Percentiles rank a stretch among this genome's conserved stretches.
These are phyloP conservation scores for Bellardia pandia DNA, from an alignment of 2,888 invertebrate genomes.

Conservation along the genomic window DNA sequence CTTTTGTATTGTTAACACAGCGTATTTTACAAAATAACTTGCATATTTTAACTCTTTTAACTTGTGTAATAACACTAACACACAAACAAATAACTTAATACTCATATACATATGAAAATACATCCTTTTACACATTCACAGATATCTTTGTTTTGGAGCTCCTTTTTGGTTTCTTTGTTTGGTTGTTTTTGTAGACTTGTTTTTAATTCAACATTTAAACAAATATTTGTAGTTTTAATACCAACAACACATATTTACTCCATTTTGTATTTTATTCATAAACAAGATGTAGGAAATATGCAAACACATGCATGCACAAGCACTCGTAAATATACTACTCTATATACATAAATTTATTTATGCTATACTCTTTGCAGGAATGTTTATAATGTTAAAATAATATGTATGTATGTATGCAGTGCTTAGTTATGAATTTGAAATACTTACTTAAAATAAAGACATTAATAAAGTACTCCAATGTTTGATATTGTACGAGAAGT, in stretches of 20 bases:
- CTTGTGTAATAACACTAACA: background rate
- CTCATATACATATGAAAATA: background rate
- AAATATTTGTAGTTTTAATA: conserved; percentile 65
- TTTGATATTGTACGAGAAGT: conserved; percentile 10
- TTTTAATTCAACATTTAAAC: conserved; percentile 50
- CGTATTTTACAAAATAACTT: conserved; percentile 59
- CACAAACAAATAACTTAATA: conserved; percentile 23
- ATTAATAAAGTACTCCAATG: conserved; percentile 36
- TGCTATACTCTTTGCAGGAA: background rate
- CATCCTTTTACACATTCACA: conserved; percentile 6
- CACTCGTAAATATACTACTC: too few species aligned
- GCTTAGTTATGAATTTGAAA: conserved; percentile 42
- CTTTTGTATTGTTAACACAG: conserved; percentile 48
- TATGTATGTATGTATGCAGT: conserved; percentile 8
- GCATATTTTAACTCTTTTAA: conserved; percentile 56
- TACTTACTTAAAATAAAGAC: conserved; percentile 47
- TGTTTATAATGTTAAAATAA: conserved; percentile 38
- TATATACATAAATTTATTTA: too few species aligned
- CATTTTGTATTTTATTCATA: conserved; percentile 43
- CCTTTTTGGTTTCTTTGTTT: conserved; percentile 33
- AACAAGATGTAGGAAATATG: conserved; percentile 23
- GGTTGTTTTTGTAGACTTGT: conserved; percentile 10
- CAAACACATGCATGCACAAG: background rate
- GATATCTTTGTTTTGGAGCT: background rate
- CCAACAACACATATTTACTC: conserved; percentile 45